phyloP scores from a whole-genome alignment of 1,140 invertebrate species.

The Orchesella cincta region DNA sequence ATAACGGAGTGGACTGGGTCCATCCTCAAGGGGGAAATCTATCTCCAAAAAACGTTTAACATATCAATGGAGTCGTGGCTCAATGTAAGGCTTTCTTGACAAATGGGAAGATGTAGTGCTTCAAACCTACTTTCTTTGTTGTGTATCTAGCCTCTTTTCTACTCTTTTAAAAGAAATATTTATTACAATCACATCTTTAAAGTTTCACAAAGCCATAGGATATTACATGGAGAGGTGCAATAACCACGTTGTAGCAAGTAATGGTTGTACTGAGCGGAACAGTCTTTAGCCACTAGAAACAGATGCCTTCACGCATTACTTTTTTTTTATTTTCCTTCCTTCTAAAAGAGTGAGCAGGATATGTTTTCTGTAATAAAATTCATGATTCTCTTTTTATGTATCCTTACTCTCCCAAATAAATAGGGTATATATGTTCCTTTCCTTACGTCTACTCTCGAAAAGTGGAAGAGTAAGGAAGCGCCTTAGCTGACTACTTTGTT shows the following conservation, averaged over 20 bases:
- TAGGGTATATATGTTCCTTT: neutral
- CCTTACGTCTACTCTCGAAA: neutral
- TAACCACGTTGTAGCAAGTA: neutral
- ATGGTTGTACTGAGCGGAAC: neutral
- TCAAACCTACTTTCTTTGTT: too few relatives aligned
- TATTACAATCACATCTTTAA: slow-evolving; percentile 7
- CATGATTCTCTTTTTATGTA: slow-evolving; percentile 7
- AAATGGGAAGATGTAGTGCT: neutral
- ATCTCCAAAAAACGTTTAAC: neutral
- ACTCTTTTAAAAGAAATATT: neutral
- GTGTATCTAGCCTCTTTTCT: too few relatives aligned
- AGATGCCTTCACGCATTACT: neutral
- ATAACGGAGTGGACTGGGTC: too few relatives aligned
- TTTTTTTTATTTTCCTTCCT: neutral
- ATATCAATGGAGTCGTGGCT: neutral
- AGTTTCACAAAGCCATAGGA: neutral
- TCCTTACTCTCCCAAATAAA: neutral
- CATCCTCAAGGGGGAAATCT: neutral
- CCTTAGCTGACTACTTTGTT: neutral
- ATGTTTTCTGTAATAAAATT: slow-evolving; percentile 7
- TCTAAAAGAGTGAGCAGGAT: neutral
- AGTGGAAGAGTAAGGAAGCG: neutral
- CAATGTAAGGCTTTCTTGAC: neutral
- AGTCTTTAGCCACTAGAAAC: neutral
- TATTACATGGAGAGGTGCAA: neutral